Evolutionary conservation across 2,888 invertebrate genomes (phyloP).

Genomic region (Notocelia uddmanniana): DNA sequence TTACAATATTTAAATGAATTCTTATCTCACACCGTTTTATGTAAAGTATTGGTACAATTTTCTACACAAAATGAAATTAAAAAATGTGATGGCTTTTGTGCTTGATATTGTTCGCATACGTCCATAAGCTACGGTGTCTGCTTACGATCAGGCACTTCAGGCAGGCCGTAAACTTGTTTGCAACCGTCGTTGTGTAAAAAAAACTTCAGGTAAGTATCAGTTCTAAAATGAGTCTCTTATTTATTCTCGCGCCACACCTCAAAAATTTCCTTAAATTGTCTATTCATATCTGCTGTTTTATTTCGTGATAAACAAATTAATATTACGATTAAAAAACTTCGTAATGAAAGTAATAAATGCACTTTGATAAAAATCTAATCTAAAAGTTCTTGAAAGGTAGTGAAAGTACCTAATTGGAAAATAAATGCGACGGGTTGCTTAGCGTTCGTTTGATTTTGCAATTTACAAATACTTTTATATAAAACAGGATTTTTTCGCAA

Average conservation of each 20-base stretch:
- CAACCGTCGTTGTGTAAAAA: no score
- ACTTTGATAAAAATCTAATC: conserved; percentile 16
- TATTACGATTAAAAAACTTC: background rate
- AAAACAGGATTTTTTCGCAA: background rate
- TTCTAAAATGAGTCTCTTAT: background rate
- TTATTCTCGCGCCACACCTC: background rate
- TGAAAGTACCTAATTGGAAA: conserved; percentile 8
- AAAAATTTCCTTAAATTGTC: background rate
- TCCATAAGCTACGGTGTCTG: no score
- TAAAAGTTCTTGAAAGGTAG: conserved; percentile 1
- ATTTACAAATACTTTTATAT: conserved; percentile 1
- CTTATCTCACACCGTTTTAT: background rate
- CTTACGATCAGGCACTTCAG: no score
- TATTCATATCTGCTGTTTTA: background rate
- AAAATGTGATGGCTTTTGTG: no score
- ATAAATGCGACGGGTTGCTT: conserved; percentile 7
- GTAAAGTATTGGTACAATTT: background rate
- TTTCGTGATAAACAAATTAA: background rate
- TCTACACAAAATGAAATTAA: no score
- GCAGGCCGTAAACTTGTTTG: no score
- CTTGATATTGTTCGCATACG: no score
- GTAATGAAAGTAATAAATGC: background rate
- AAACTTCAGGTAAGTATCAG: background rate
- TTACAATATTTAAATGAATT: background rate
- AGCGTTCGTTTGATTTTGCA: conserved; percentile 2